These are phyloP conservation scores for Vombatus ursinus DNA, from an alignment of 2,113 vertebrate species.

Conservation along the genomic window DNA sequence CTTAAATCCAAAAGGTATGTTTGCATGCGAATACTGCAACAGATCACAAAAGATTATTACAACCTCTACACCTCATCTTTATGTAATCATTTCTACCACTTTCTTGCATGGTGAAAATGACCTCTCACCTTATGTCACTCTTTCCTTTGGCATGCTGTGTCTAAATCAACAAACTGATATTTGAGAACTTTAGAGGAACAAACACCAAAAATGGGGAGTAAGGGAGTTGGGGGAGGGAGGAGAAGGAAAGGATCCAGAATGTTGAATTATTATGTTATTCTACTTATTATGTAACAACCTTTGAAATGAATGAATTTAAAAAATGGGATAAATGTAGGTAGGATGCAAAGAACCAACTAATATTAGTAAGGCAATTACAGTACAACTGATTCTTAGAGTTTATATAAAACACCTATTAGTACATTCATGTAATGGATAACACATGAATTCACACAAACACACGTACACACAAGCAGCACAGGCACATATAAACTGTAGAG, in stretches of 20 bases:
- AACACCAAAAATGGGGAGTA: neutral
- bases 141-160: conserved; percentile 58
- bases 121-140: conserved; percentile 75
- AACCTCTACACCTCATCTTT: conserved; percentile 36
- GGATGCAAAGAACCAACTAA: conserved; percentile 41
- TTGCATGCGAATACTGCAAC: conserved; percentile 56
- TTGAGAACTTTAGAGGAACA: conserved; percentile 58
- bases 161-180: conserved; percentile 11
- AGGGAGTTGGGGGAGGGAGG: neutral
- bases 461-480: neutral
- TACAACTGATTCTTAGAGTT: conserved; percentile 1
- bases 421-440: conserved; percentile 25
- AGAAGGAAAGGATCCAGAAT: conserved; percentile 16
- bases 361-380: conserved; percentile 54
- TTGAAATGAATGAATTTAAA: conserved; percentile 51
- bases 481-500: conserved; percentile 39
- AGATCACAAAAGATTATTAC: conserved; percentile 41
- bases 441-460: conserved; percentile 3
- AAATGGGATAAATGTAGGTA: conserved; percentile 57
- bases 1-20: conserved; percentile 40
- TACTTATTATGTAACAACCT: conserved; percentile 41
- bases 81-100: conserved; percentile 12
- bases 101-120: conserved; percentile 64
- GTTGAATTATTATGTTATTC: neutral
- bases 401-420: conserved; percentile 36